A percentile compares a stretch with the other conserved stretches of the same genome.
Conservation (phyloP, 2,113 vertebrate species). For the Regulus satrapa region DNA sequence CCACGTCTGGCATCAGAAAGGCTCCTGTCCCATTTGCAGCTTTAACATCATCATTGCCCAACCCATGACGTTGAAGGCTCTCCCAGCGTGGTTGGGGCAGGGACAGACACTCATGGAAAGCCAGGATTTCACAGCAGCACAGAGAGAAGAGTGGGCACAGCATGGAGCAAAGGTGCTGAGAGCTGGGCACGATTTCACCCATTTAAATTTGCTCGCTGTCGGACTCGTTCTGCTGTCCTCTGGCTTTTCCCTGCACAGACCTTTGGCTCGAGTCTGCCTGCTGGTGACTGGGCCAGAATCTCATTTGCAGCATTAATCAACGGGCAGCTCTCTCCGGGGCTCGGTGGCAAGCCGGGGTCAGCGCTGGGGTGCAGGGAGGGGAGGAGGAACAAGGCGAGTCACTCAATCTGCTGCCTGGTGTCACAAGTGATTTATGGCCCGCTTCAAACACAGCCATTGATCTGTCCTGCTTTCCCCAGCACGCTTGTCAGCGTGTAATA, state of each 20-base stretch:
- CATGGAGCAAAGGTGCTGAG: not conserved
- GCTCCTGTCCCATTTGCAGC: not conserved
- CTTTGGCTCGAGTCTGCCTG: not conserved
- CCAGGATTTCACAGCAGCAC: not conserved
- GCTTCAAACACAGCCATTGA: constrained; percentile 47
- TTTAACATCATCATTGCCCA: not conserved
- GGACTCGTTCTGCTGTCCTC: not conserved
- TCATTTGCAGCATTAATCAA: not conserved
- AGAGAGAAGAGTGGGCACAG: rapidly evolving
- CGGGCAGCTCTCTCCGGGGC: not conserved
- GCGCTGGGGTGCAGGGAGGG: not conserved
- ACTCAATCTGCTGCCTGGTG: constrained; percentile 54
- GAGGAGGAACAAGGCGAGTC: not conserved
- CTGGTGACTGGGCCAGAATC: not conserved
- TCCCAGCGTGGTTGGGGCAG: rapidly evolving
- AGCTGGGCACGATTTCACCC: not conserved
- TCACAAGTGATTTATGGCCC: constrained; percentile 3
- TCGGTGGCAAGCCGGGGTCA: not conserved
- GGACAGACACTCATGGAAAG: not conserved
- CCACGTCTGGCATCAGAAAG: constrained; percentile 26
- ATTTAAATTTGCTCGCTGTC: not conserved
- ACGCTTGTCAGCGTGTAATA: not conserved
- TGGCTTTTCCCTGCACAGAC: not conserved
- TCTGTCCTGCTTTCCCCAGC: constrained; percentile 41
- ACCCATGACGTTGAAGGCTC: rapidly evolving